Evolutionary conservation across 2,797 vertebrate genomes (phyloP), one percentile per base, ranked within the genome.

Genomic region (Pitangus sulphuratus): DNA sequence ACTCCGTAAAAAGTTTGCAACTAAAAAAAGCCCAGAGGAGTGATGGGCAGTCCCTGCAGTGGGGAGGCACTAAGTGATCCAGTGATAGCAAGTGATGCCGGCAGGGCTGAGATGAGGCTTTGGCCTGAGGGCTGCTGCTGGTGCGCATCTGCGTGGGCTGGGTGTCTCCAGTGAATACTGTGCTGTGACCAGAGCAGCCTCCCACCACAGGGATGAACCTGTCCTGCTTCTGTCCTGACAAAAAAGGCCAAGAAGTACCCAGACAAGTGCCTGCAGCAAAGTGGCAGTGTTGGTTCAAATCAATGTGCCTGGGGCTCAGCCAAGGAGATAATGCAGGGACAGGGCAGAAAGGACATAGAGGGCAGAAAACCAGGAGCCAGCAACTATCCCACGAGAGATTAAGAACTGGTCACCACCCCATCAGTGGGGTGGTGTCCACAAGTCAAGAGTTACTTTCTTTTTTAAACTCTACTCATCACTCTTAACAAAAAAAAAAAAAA

Each of bases 21-120:
- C 87, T 93, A 90, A 83, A 89, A 80, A 87, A 88, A 82, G 33
- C 84, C 79, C 8, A 9, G 88, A 86, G 31, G 71, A 84, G 77
- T 35, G 3, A 84, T 7, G 4, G 35, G 91, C 90, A 87, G 68
- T 50, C 69, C 80, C 76, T 10, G 4, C 79, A 89, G 48, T 11
- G 74, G 75, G 62, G 75, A 72, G 58, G 39, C 37, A 33, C 39
- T 15, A 2, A 71, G 25, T 50, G 45, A 82, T 31, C 56, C 40
- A 53, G 51, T 5, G 3, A 31, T 16, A 33, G 1, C 1, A 18
- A 26, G 54, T 1, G 1, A 85, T 21, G 12, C 35, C 51, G 26
- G 15, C 61, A 76, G 54, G 47, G 42, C 50, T 22, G 54, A 35
- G 39, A 39, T 15, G 35, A 53, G 62, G 66, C 33, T 84, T 3